phyloP scores from a whole-genome alignment of 2,113 vertebrate genomes.

The Lucifuga dentata region DNA sequence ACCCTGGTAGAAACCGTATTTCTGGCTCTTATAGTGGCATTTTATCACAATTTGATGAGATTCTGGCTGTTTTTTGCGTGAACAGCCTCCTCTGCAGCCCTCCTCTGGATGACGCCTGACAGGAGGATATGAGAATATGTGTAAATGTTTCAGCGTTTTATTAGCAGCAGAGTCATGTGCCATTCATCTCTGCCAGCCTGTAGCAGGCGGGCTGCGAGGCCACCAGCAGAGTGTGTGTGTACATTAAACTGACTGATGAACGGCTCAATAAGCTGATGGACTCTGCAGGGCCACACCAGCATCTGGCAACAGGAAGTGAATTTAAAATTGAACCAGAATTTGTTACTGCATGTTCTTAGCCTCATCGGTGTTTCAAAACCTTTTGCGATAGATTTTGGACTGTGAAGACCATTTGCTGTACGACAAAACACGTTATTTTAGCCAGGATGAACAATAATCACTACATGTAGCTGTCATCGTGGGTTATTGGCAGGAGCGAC shows the following conservation, averaged over 20 bases:
- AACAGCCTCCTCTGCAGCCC: too few species aligned
- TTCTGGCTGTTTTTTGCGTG: too few species aligned
- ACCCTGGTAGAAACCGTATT: too few species aligned
- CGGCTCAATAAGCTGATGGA: constrained; percentile 76
- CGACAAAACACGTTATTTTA: constrained; percentile 7
- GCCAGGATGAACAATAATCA: not conserved
- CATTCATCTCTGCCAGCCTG: constrained; percentile 66
- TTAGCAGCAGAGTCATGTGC: constrained; percentile 32
- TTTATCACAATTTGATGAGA: constrained; percentile 1
- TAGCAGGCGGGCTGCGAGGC: constrained; percentile 27
- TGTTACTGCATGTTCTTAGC: constrained; percentile 9
- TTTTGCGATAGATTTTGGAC: constrained; percentile 8
- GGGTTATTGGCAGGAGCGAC: not conserved
- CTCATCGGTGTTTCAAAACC: constrained; percentile 36
- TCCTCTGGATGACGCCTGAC: too few species aligned
- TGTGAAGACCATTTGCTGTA: not conserved
- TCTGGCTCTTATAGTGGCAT: not conserved
- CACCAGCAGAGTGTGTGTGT: constrained; percentile 23
- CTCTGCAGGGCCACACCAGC: constrained; percentile 47
- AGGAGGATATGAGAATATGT: too few species aligned
- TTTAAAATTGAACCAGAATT: constrained; percentile 47
- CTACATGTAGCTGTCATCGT: not conserved
- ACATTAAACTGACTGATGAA: constrained; percentile 72
- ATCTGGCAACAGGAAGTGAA: constrained; percentile 38
- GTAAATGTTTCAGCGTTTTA: constrained; percentile 47